These are phyloP conservation scores for Panulirus ornatus DNA, from an alignment of 1,140 invertebrate genomes.

Conservation along the genomic window DNA sequence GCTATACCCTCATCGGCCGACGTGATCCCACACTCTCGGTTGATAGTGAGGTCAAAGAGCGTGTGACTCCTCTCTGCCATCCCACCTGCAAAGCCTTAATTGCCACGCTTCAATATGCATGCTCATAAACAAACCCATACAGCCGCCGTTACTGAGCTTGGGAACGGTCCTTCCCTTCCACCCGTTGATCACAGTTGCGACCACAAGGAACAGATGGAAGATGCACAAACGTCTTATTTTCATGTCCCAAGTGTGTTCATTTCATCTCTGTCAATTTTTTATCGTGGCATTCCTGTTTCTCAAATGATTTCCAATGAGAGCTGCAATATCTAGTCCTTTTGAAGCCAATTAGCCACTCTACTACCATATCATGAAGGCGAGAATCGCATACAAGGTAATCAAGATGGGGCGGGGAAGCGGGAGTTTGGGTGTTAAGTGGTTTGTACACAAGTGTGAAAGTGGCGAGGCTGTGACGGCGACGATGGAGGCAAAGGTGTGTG, in stretches of 20 bases:
- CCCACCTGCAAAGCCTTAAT: too few species aligned
- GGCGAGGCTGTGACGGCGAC: neutral
- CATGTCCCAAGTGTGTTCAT: too few species aligned
- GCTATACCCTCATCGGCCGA: neutral
- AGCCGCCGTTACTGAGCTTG: too few species aligned
- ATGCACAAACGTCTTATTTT: too few species aligned
- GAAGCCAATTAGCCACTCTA: neutral
- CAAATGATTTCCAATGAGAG: conserved; percentile 31
- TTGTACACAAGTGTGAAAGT: conserved; percentile 17
- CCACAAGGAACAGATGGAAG: too few species aligned
- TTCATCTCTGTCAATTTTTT: too few species aligned
- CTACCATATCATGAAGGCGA: neutral
- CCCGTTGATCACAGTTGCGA: too few species aligned
- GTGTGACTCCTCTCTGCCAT: too few species aligned
- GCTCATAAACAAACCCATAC: neutral
- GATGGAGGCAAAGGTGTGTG: conserved; percentile 38
- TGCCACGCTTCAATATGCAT: too few species aligned
- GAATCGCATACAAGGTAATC: neutral
- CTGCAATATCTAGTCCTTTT: neutral
- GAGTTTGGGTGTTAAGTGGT: neutral
- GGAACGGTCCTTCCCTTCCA: too few species aligned
- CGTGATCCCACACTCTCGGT: neutral
- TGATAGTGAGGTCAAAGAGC: neutral
- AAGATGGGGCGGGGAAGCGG: neutral
- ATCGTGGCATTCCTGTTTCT: conserved; percentile 35